Evolutionary conservation across 2,888 invertebrate species (phyloP).

Genomic region (Drosophila percnosoma): DNA sequence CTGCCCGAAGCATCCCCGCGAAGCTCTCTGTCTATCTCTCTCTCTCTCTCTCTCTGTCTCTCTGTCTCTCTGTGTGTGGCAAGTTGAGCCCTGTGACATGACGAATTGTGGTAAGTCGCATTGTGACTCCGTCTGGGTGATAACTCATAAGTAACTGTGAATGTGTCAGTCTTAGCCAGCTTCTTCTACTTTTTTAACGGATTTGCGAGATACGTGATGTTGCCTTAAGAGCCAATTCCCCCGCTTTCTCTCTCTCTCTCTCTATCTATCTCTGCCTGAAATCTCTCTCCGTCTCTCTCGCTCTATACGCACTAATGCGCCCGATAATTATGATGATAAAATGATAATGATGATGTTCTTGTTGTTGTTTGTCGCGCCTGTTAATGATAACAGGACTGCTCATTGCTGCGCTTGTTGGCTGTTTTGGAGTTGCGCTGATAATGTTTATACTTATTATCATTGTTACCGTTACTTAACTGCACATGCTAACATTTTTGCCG

Average conservation of each 20-base stretch:
- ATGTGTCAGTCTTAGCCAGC: constrained; percentile 13
- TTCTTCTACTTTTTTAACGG: constrained; percentile 32
- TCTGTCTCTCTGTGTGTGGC: background rate
- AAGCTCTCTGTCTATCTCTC: background rate
- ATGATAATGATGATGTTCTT: constrained; percentile 57
- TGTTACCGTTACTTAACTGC: constrained; percentile 76
- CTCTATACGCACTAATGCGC: constrained; percentile 62
- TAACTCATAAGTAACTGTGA: constrained; percentile 7
- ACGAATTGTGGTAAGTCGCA: constrained; percentile 71
- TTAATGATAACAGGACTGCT: constrained; percentile 63
- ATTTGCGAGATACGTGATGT: constrained; percentile 54
- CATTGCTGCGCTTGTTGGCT: constrained; percentile 17
- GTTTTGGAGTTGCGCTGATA: constrained; percentile 34
- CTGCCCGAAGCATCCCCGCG: background rate
- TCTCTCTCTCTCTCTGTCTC: background rate
- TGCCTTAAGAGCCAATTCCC: background rate
- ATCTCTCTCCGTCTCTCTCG: background rate
- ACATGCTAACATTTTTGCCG: constrained; percentile 71
- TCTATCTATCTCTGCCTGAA: background rate
- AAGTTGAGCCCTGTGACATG: constrained; percentile 58
- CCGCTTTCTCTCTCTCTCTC: background rate
- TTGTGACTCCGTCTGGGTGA: constrained; percentile 30
- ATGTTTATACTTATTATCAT: constrained; percentile 46
- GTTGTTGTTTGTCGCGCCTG: constrained; percentile 42
- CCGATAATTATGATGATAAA: constrained; percentile 78